Base-by-base conservation (phyloP, 2,797 vertebrate genomes). In the Gymnoscopelus braueri region DNA sequence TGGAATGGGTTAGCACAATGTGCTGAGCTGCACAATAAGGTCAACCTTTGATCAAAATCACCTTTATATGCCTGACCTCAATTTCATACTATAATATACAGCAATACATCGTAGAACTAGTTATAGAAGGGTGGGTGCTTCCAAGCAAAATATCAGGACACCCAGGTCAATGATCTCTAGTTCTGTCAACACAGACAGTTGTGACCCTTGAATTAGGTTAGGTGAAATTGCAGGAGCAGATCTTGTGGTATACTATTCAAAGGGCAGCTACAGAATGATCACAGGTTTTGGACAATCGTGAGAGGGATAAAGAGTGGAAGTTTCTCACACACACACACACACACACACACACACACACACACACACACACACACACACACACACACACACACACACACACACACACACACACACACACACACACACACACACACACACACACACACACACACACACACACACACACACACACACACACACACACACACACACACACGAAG, bases 141-240 rank as follows among this genome's bases (percentile, higher is more conserved):
- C 62, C 11, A 2, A 35, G 29, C 47, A 48, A 67, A 39, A 39
- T 24, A 48, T 48, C 9, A 7, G 23, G 26, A 52, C 69, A 79
- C 50, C 35, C 35, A 58, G 75, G 66, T 77, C 79, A 62, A n/a
- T 67, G 77, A 83, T 70, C 78, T 75, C 12, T 10, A 39, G 54
- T 60, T 69, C 59, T 74, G 75, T 73, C 77, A 78, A 81, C 67
- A 68, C 15, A 13, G 54, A 47, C 32, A n/a, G 23, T 32, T 57
- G 63, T 24, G 64, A 56, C 13, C 53, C 50, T 47, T 9, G 4
- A 15, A 52, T 56, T 50, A 59, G 15, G 39, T 5, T 44, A n/a
- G 15, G 9, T 29, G 48, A 32, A 64, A 49, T 24, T 23, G 49
- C 60, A 65, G 39, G 10, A 59, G 50, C 7, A 39, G 3, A 47